A percentile compares a stretch with the other conserved stretches of the same genome.
Evolutionary conservation across 2,113 vertebrate species (phyloP).

Genomic region (Varanus komodoensis): DNA sequence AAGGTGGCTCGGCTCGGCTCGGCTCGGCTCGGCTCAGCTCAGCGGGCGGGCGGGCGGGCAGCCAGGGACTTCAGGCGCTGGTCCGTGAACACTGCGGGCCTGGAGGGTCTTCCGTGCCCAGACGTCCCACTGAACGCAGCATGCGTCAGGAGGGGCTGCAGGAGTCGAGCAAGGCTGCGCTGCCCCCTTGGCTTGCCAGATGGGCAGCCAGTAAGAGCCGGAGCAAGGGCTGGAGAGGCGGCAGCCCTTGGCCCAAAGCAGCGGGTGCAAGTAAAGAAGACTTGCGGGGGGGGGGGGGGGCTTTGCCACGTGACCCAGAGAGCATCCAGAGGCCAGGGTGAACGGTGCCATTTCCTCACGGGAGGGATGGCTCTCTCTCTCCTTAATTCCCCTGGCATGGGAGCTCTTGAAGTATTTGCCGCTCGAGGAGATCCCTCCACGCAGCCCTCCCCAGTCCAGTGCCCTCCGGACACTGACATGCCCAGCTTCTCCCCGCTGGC

Average conservation of each 20-base stretch:
- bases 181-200: background rate
- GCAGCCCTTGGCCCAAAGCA: background rate
- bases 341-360: background rate
- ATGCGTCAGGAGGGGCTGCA: too few species aligned
- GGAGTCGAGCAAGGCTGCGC: background rate
- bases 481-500: too few species aligned
- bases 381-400: too few species aligned
- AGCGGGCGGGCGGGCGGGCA: background rate
- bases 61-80: too few species aligned
- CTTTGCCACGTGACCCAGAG: background rate
- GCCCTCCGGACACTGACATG: too few species aligned
- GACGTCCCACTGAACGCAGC: background rate
- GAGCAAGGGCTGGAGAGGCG: background rate
- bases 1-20: background rate
- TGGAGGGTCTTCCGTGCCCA: background rate
- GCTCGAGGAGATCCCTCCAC: background rate
- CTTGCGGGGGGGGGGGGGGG: background rate
- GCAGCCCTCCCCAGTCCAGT: too few species aligned
- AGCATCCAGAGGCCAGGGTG: too few species aligned
- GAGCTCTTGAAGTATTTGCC: too few species aligned
- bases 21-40: constrained; percentile 28
- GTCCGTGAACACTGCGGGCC: background rate
- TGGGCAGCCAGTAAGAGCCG: background rate
- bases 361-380: too few species aligned
- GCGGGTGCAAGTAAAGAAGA: too few species aligned